These are phyloP conservation scores for Ricordea florida DNA, from an alignment of 92 coral and sea anemone species.

Conservation along the genomic window DNA sequence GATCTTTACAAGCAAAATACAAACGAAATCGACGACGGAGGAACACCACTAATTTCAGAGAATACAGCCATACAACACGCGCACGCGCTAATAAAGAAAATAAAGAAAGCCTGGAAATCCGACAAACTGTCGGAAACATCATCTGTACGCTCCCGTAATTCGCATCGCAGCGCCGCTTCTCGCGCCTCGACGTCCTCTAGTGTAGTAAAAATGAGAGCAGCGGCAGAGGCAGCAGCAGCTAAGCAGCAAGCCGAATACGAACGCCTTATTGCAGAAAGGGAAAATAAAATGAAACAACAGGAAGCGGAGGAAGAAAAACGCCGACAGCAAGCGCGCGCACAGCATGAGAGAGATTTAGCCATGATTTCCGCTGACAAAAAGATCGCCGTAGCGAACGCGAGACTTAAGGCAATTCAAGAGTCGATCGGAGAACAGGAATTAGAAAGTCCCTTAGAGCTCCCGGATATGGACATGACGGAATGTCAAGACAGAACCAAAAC, in stretches of 20 bases:
- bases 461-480: too few relatives aligned
- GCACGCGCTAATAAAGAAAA: not conserved
- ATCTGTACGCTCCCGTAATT: not conserved
- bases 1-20: not conserved
- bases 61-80: not conserved
- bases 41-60: not conserved
- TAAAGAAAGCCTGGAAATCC: too few relatives aligned
- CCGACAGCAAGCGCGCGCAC: constrained; percentile 13
- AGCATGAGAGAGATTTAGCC: constrained; percentile 23
- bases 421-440: not conserved
- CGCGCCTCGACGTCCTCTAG: constrained; percentile 5
- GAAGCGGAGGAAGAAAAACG: constrained; percentile 24
- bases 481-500: too few relatives aligned
- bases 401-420: constrained; percentile 2
- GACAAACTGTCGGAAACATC: not conserved
- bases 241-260: constrained; percentile 35
- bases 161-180: constrained; percentile 5
- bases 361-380: constrained; percentile 2
- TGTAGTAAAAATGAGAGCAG: constrained; percentile 3
- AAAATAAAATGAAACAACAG: not conserved
- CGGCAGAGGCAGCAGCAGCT: constrained; percentile 33
- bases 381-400: not conserved
- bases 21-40: not conserved
- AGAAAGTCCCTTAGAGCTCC: too few relatives aligned
- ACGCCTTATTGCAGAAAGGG: constrained; percentile 9